phyloP scores from a whole-genome alignment of 2,888 invertebrate genomes.

The Willowsia nigromaculata region DNA sequence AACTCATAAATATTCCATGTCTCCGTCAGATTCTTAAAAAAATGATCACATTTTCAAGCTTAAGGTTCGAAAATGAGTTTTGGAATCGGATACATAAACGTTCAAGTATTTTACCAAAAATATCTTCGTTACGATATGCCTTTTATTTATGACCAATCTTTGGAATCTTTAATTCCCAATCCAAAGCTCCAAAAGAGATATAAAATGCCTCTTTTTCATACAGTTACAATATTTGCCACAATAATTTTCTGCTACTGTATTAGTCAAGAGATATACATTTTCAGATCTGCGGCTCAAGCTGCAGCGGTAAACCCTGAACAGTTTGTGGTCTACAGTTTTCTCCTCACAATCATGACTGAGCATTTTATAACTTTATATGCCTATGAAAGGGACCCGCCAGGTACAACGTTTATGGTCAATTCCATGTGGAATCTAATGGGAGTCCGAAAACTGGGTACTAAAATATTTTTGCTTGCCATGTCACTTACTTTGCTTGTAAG shows the following conservation, averaged over 20 bases:
- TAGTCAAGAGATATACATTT: not conserved
- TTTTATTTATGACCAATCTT: not conserved
- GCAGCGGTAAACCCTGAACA: not conserved
- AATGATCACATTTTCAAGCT: too few relatives aligned
- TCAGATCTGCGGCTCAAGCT: not conserved
- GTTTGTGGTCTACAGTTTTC: not conserved
- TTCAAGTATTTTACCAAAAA: not conserved
- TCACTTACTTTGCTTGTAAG: too few relatives aligned
- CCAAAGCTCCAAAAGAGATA: not conserved
- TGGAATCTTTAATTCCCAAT: not conserved
- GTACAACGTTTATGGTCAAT: not conserved
- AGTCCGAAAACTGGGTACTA: not conserved
- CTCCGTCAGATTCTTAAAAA: too few relatives aligned
- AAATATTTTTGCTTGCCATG: too few relatives aligned
- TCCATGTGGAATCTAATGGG: not conserved
- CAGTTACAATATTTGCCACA: not conserved
- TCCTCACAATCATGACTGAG: not conserved
- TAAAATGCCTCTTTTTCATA: not conserved
- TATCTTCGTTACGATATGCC: not conserved
- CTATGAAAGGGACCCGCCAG: slow-evolving; percentile 21
- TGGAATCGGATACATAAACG: slow-evolving; percentile 9
- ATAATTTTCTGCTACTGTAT: not conserved
- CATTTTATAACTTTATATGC: not conserved
- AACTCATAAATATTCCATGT: too few relatives aligned
- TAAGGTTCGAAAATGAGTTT: slow-evolving; percentile 36